Base-by-base conservation (phyloP, 2,888 invertebrate genomes). In the Agonopterix heracliana region DNA sequence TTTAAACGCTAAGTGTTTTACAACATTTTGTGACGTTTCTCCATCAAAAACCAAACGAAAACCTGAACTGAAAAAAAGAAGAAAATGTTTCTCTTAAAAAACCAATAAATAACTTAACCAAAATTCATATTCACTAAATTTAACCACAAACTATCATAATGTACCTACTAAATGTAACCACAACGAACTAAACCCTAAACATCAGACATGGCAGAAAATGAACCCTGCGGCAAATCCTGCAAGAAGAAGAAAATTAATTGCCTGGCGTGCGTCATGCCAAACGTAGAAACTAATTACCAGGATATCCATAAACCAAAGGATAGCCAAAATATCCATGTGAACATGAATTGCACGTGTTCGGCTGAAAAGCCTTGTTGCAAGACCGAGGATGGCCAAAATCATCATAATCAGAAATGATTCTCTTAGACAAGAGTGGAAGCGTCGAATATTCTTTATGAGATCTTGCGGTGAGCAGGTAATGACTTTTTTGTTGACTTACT, bases 221-320 rank as follows among this genome's bases (percentile, higher is more conserved):
- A 54, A 0, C 44, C 48, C 3, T 65, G 67, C 0, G 38, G 38
- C 10, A 58, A 63, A 10, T 56, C 54, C n/a, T 67, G 66, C 38
- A 61, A 59, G 11, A 60, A 60, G 8, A 48, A 54, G 8, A 57
- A 59, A 3, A 58, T 56, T 9, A 61, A 64, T 47, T 71, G 69
- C 41, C 41, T 64, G 1, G 66, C 72, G 0, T 70, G 70, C 46
- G 26, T 68, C 0, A 48, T 54, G 11, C 57, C 61, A 0, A 54
- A 44, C 10, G 46, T 34, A 10, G 10, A 46, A 40, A 7, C 13
- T 40, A 9, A 53, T 14, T 1, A 41, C 36, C 17, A 45, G 8
- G 14, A 46, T 1, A 10, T 50, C 0, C 38, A 51, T 26, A 52
- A 50, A 0, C 41, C 57, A 43, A 54, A 56, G n/a, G 10, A 9